Evolutionary conservation across 2,113 vertebrate species (phyloP), one percentile per base, ranked within the genome.

Genomic region (Rostratula benghalensis): DNA sequence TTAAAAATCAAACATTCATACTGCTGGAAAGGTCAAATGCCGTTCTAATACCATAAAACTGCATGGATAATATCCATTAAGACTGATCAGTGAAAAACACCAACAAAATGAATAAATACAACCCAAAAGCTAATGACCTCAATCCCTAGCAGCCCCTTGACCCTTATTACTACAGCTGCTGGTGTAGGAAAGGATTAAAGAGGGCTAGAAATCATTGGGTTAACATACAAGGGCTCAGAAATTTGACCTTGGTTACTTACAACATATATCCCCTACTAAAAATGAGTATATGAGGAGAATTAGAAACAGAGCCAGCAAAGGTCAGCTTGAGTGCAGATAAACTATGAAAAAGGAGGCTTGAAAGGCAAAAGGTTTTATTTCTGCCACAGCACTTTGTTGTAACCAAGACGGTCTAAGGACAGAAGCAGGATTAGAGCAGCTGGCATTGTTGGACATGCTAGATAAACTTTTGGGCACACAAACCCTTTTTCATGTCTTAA

Each of bases 181-280:
- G 90, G 96, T 97, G 96, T 97, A 97, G 95, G 73, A 97, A 97
- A 96, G 97, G 97, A 98, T 98, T 98, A 98, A 98, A 98, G 96
- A 89, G 69, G 89, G 95, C 96, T 96, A 98, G 97, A 98, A 98
- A 98, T 98, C 97, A 97, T 28, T 97, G 97, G 94, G 97, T 95
- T 97, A 98, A 97, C 97, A 95, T 89, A 95, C 65, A 91, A 97
- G 97, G 96, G 96, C 93, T 97, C 94, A 93, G 97, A 98, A 98
- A 98, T 97, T 96, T 98, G 98, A 98, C 97, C 97, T 97, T 97
- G 87, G 81, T 97, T 97, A 97, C 97, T 97, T 97, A 98, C 95
- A 97, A 96, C 95, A 90, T 95, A 95, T 97, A 97, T 96, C 89
- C 97, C 90, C 96, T 94, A 97, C 97, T 98, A 97, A 98, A 98